Evolutionary conservation across 1,140 invertebrate genomes (phyloP).

Genomic region (Panulirus ornatus): DNA sequence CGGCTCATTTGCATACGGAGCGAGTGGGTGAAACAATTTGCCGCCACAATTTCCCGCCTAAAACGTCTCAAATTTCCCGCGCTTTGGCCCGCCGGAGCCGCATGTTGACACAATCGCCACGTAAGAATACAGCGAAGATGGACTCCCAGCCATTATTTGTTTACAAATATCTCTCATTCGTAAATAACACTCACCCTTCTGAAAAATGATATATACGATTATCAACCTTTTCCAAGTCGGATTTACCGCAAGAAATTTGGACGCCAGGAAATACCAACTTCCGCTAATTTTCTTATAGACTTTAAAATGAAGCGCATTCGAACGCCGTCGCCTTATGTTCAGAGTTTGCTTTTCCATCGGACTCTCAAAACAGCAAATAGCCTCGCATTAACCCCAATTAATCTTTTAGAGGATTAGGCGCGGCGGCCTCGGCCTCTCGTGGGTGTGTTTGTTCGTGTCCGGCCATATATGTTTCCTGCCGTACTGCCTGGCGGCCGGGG

Average conservation of each 20-base stretch:
- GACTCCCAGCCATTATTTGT: not conserved
- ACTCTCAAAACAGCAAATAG: slow-evolving; percentile 67
- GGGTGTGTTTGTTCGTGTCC: not conserved
- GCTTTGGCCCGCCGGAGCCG: slow-evolving; percentile 44
- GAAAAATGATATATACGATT: not conserved
- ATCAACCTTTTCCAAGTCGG: too few relatives aligned
- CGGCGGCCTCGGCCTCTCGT: slow-evolving; percentile 12
- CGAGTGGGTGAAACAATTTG: slow-evolving; percentile 68
- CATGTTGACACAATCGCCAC: slow-evolving; percentile 44
- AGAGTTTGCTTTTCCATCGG: slow-evolving; percentile 43
- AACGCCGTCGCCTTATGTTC: slow-evolving; percentile 33
- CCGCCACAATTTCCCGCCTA: slow-evolving; percentile 63
- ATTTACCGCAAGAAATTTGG: not conserved
- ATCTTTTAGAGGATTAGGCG: slow-evolving; percentile 63
- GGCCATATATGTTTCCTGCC: slow-evolving; percentile 22
- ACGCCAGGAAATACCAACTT: not conserved
- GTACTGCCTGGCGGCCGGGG: too few relatives aligned
- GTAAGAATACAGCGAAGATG: slow-evolving; percentile 19
- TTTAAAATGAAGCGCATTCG: too few relatives aligned
- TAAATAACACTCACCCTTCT: not conserved
- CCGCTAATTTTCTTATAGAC: too few relatives aligned
- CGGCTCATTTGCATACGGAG: slow-evolving; percentile 62
- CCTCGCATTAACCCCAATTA: slow-evolving; percentile 69
- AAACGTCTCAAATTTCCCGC: slow-evolving; percentile 64
- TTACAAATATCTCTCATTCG: not conserved